Evolutionary conservation across 1,140 invertebrate genomes (phyloP), one percentile per base, ranked within the genome.

Genomic region (Orius insidiosus): DNA sequence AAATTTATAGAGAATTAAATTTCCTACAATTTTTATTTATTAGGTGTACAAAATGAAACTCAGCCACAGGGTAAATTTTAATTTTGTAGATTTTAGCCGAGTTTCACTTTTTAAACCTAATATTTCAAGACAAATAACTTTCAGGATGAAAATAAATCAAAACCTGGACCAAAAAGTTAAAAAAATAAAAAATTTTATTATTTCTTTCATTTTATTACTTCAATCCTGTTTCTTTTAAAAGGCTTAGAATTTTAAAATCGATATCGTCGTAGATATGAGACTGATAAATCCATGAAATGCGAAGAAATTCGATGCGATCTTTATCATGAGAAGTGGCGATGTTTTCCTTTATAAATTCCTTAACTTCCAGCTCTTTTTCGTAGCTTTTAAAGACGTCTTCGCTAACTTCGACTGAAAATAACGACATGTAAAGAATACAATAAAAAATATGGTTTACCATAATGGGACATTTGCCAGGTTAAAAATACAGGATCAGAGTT

Each of bases 151-250:
- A 36, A n/a, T 11, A 15, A 15, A 11, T 36, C 35, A 36, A n/a
- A 36, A 4, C n/a, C n/a, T n/a, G n/a, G n/a, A n/a, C n/a, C n/a
- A 11, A 10, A 11, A 4, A 11, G n/a, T 15, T 10, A 40, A 13
- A 10, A 13, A 15, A 13, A 6, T 13, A 13, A 40, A 13, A 13
- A 13, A 40, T 15, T n/a, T 15, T 15, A 40, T 15, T 13, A 18
- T 10, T 15, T 40, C 38, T 15, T 15, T 4, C 5, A 40, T 15
- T 15, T 13, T 15, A 15, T 15, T 10, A 16, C 16, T 15, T 10
- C 5, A 40, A 16, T 3, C 38, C 38, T 16, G 38, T 40, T 40
- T 40, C 38, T 40, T 18, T 40, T 10, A 40, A 14, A 15, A 16
- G 11, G 5, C 11, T 10, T 5, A 6, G 11, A 10, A 40, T 16